Percentiles rank a stretch among this genome's conserved stretches.
phyloP scores from a whole-genome alignment of 2,113 vertebrate species.

The Merops nubicus region DNA sequence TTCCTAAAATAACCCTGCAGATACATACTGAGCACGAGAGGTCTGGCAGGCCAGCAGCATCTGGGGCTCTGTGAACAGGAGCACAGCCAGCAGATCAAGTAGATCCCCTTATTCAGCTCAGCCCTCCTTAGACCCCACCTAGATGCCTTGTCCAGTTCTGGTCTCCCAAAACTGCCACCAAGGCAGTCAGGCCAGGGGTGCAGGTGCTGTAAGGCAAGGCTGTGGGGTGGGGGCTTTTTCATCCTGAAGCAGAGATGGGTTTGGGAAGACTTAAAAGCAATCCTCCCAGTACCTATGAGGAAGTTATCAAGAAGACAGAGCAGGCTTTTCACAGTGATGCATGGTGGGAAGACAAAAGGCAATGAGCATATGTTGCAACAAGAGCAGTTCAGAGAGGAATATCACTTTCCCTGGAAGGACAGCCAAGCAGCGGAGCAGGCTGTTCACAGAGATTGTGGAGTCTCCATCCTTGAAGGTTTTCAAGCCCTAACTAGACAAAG shows the following conservation, averaged over 20 bases:
- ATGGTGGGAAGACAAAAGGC: not conserved
- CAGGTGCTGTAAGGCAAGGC: not conserved
- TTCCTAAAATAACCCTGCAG: not conserved
- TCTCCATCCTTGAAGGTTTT: not conserved
- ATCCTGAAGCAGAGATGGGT: not conserved
- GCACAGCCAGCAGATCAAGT: not conserved
- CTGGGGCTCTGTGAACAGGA: not conserved
- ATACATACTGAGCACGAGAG: accelerated
- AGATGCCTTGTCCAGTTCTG: not conserved
- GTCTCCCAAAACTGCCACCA: not conserved
- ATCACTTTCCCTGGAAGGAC: not conserved
- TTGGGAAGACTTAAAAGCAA: not conserved
- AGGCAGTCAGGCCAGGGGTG: not conserved
- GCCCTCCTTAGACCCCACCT: not conserved
- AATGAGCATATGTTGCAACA: not conserved
- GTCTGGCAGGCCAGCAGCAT: not conserved
- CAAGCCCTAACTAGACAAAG: not conserved
- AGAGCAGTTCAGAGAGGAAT: not conserved
- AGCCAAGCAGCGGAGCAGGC: not conserved
- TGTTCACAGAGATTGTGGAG: not conserved
- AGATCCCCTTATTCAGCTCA: not conserved
- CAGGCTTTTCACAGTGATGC: not conserved
- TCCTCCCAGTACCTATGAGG: not conserved
- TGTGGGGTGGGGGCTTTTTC: not conserved
- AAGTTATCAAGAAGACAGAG: not conserved